Base-by-base conservation (phyloP, 2,113 vertebrate genomes). In the Brachypteracias leptosomus region DNA sequence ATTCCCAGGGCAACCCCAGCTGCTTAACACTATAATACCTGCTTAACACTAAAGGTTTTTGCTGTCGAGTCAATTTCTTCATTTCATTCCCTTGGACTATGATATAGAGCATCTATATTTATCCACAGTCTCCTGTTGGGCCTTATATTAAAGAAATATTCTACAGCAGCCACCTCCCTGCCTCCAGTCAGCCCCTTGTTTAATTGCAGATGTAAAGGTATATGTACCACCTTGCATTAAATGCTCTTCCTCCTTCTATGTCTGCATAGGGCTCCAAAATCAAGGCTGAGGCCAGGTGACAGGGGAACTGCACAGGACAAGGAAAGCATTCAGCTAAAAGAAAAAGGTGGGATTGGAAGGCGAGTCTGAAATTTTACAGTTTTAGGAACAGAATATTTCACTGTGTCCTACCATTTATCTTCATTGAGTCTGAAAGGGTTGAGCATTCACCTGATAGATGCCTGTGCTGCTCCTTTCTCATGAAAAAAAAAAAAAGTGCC, bases 211-310 rank as follows among this genome's bases (percentile, higher is more conserved):
- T 54, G 38, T 58, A 28, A 57, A 65, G 20, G 12, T 9, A 16
- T 2, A 2, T 0, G 2, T 7, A 38, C 38, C 35, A 76, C 4
- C 20, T 3, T 19, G 16, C 28, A 35, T 33, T 5, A 66, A 79
- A 20, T 2, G 7, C 10, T 15, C 22, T 13, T 26, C 4, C 9
- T 42, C 17, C 14, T 17, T 31, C 40, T 13, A 3, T 16, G 42
- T 14, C 54, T 46, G 4, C 35, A 3, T 22, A 26, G 57, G 16
- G 16, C 7, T 33, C 33, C 28, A 17, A 58, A 51, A 71, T 0
- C 33, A 25, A 90, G 44, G 42, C 51, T 71, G n/a, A 17, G 3
- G 2, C 10, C 44, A 65, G 36, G 10, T 14, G 6, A 80, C 44
- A 65, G 36, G 10, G 16, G 6, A 80, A 65, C 12, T 1, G 1